Evolutionary conservation across 2,113 vertebrate species (phyloP).

Genomic region (Poeciliopsis occidentalis): DNA sequence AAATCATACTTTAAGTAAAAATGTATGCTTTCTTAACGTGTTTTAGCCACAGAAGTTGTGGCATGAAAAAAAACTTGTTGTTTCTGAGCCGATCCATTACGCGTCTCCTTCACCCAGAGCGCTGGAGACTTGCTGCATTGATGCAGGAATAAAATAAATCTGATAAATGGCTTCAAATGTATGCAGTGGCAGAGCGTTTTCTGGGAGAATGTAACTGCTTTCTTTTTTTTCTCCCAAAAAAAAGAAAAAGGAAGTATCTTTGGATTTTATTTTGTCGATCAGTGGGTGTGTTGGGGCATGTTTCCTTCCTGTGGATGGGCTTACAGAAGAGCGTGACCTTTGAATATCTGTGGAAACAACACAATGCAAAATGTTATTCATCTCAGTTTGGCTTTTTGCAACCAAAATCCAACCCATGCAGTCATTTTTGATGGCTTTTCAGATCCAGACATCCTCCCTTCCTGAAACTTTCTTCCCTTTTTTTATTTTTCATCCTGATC

Average conservation of each 20-base stretch:
- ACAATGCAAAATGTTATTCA: not conserved
- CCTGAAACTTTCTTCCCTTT: not conserved
- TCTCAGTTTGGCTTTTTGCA: not conserved
- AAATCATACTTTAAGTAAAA: constrained; percentile 16
- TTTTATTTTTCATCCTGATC: not conserved
- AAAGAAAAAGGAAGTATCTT: constrained; percentile 28
- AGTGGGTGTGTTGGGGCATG: constrained; percentile 38
- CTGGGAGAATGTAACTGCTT: constrained; percentile 45
- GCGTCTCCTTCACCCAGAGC: constrained; percentile 14
- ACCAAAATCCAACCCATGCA: constrained; percentile 18
- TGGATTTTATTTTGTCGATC: constrained; percentile 48
- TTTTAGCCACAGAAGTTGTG: constrained; percentile 41
- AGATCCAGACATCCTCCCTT: not conserved
- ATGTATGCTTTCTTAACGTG: not conserved
- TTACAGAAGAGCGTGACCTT: not conserved
- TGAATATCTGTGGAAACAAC: not conserved
- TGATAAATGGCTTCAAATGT: constrained; percentile 58
- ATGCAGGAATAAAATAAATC: constrained; percentile 47
- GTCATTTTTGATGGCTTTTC: constrained; percentile 8
- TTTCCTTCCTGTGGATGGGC: constrained; percentile 12
- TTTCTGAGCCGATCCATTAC: constrained; percentile 47
- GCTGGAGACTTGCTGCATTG: constrained; percentile 21
- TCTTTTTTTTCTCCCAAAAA: no score
- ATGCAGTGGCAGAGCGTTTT: constrained; percentile 46
- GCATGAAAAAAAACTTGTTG: constrained; percentile 31